Conservation (phyloP, 2,888 invertebrate species). For the Drosophila tripunctata region DNA sequence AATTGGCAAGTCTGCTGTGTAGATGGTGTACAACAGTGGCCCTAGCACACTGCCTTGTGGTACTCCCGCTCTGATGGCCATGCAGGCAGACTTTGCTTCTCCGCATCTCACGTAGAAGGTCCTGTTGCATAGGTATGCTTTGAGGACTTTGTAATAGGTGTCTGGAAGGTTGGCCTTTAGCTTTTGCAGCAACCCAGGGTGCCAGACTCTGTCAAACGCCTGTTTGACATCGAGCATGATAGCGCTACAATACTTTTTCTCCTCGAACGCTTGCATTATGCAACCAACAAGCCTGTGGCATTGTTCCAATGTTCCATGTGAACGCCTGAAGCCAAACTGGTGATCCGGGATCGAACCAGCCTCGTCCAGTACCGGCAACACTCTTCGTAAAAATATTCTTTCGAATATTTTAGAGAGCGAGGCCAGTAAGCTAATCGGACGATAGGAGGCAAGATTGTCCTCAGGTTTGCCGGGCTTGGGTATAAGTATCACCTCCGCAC, state of each 20-base stretch:
- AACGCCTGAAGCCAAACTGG: constrained; percentile 29
- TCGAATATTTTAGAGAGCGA: constrained; percentile 16
- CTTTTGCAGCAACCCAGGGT: constrained; percentile 3
- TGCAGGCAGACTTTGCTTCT: background rate
- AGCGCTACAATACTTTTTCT: constrained; percentile 8
- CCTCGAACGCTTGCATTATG: constrained; percentile 12
- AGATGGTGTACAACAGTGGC: background rate
- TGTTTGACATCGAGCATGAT: constrained; percentile 12
- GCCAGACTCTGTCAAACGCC: constrained; percentile 15
- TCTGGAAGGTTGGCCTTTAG: background rate
- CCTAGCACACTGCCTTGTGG: constrained; percentile 6
- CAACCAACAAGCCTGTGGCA: constrained; percentile 6
- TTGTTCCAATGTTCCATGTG: constrained; percentile 15
- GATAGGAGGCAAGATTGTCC: background rate
- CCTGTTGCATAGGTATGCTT: background rate
- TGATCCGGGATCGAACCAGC: constrained; percentile 11
- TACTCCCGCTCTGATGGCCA: constrained; percentile 4
- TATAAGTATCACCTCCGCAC: background rate
- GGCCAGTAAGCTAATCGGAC: constrained; percentile 8
- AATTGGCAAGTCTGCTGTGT: background rate
- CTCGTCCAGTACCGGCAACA: constrained; percentile 13
- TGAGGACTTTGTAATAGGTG: background rate
- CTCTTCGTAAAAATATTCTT: constrained; percentile 18
- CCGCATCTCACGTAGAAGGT: background rate
- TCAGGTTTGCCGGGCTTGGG: background rate